phyloP scores from a whole-genome alignment of 1,140 invertebrate genomes.

The Drosophila seguyi region DNA sequence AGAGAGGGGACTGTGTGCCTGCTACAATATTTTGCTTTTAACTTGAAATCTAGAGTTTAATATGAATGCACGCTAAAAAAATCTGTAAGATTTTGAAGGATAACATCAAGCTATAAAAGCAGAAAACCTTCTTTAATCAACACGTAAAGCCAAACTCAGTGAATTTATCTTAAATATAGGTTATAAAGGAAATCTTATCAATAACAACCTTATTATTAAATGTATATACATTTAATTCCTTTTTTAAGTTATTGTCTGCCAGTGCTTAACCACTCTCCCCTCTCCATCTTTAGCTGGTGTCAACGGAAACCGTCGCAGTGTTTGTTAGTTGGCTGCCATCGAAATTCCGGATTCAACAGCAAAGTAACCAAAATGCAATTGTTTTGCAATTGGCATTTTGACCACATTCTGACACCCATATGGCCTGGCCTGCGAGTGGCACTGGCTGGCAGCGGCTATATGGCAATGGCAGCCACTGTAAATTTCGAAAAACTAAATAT shows the following conservation, averaged over 20 bases:
- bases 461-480: slow-evolving; percentile 59
- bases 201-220: not conserved
- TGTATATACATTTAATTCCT: not conserved
- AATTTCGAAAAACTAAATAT: slow-evolving; percentile 75
- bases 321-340: slow-evolving; percentile 80
- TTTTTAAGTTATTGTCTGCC: no score
- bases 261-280: slow-evolving; percentile 7
- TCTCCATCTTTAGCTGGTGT: slow-evolving; percentile 42
- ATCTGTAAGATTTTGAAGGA: not conserved
- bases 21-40: slow-evolving; percentile 82
- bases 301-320: slow-evolving; percentile 72
- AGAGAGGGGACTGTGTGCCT: slow-evolving; percentile 6
- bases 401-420: slow-evolving; percentile 80
- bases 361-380: slow-evolving; percentile 84
- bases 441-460: slow-evolving; percentile 44
- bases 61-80: slow-evolving; percentile 19
- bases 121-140: not conserved
- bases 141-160: not conserved
- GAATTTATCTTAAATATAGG: not conserved
- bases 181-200: not conserved
- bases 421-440: slow-evolving; percentile 49
- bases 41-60: slow-evolving; percentile 52
- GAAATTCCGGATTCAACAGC: slow-evolving; percentile 83
- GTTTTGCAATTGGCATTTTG: slow-evolving; percentile 84
- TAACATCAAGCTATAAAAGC: not conserved